phyloP scores from a whole-genome alignment of 2,113 vertebrate genomes.

The Capreolus pygargus region DNA sequence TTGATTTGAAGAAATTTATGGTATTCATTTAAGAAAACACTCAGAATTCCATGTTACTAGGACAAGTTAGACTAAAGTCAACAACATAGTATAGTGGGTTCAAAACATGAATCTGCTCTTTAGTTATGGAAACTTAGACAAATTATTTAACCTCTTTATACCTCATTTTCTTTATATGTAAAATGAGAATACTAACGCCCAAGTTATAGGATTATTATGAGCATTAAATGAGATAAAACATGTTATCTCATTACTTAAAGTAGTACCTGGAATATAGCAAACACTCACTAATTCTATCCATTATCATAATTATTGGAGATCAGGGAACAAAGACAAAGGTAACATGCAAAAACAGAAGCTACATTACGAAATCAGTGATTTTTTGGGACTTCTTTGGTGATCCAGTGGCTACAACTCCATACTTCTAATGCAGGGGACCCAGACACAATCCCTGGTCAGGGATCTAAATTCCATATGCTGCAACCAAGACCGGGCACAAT shows the following conservation, averaged over 20 bases:
- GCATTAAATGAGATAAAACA: background rate
- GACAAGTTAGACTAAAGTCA: background rate
- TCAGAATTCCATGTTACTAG: background rate
- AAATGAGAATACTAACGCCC: background rate
- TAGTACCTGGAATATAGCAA: background rate
- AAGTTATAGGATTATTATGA: conserved; percentile 30
- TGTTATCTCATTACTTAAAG: background rate
- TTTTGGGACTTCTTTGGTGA: background rate
- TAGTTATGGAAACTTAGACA: background rate
- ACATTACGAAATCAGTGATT: background rate
- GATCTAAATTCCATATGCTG: background rate
- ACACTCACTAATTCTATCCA: background rate
- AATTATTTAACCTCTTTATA: background rate
- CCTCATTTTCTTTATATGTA: conserved; percentile 32
- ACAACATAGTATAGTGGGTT: background rate
- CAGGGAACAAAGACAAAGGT: background rate
- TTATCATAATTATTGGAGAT: conserved; percentile 11
- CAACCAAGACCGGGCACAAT: background rate
- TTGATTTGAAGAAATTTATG: background rate
- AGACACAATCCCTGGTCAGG: background rate
- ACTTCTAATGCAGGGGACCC: background rate
- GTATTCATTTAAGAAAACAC: background rate
- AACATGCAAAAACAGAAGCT: background rate
- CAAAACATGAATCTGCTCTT: background rate
- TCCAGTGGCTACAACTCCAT: background rate